A percentile compares a stretch with the other conserved stretches of the same genome.
phyloP scores from a whole-genome alignment of 2,797 vertebrate species.

The Limnodromus scolopaceus region DNA sequence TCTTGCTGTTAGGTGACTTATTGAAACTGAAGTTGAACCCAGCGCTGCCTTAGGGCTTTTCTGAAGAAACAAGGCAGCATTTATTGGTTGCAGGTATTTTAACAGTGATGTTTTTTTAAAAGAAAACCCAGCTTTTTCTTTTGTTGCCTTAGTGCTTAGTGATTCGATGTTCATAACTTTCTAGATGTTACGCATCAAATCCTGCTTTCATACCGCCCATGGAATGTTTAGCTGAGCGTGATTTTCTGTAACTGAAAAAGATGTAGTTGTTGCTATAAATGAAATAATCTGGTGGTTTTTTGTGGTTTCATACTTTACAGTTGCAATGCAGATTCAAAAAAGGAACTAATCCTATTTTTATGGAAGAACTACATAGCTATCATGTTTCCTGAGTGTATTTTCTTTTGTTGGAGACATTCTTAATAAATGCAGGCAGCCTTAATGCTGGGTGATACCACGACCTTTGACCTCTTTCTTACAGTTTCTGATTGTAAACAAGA shows the following conservation, averaged over 20 bases:
- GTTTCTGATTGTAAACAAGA: background rate
- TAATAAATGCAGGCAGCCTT: background rate
- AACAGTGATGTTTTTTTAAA: fast-evolving
- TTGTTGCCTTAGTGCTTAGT: background rate
- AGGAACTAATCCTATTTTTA: background rate
- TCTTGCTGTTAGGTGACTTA: fast-evolving
- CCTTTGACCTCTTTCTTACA: background rate
- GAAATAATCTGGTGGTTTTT: fast-evolving
- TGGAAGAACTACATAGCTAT: fast-evolving
- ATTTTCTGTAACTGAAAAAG: background rate
- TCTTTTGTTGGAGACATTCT: background rate
- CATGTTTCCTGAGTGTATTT: background rate
- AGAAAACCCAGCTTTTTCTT: background rate
- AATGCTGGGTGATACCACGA: fast-evolving
- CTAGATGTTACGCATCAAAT: background rate
- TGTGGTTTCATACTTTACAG: background rate
- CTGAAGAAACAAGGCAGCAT: background rate
- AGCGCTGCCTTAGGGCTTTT: fast-evolving
- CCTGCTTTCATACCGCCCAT: fast-evolving
- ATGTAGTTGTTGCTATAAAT: background rate
- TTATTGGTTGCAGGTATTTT: background rate
- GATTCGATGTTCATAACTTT: background rate
- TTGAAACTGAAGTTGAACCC: too few relatives aligned
- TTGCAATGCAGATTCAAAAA: background rate
- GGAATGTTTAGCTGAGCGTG: background rate